Evolutionary conservation across 2,888 invertebrate genomes (phyloP).

Genomic region (Thyatira batis): DNA sequence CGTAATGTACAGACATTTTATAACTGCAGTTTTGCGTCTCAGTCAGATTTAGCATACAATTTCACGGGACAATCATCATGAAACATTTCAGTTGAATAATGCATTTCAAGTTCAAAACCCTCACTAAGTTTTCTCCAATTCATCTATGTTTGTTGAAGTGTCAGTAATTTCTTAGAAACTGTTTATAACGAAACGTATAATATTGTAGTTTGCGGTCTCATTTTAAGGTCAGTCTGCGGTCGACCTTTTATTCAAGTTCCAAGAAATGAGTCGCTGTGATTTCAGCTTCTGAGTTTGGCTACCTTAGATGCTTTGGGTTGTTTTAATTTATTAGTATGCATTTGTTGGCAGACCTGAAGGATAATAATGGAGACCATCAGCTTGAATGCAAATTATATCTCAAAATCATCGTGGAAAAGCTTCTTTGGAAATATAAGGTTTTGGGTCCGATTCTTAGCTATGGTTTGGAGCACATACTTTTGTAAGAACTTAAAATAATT

Average conservation of each 20-base stretch:
- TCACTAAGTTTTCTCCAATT: not conserved
- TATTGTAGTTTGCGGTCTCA: not conserved
- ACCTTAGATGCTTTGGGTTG: not conserved
- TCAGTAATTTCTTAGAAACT: not conserved
- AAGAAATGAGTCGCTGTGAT: not conserved
- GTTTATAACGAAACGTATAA: not conserved
- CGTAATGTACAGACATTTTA: conserved; percentile 10
- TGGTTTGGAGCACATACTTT: no score
- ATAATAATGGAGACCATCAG: no score
- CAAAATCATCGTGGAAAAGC: no score
- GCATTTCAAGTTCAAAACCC: not conserved
- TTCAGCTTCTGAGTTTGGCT: no score
- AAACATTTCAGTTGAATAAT: not conserved
- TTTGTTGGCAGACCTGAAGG: no score
- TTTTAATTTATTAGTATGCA: not conserved
- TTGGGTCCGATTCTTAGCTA: no score
- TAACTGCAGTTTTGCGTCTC: not conserved
- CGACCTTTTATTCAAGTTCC: not conserved
- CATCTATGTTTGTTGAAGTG: not conserved
- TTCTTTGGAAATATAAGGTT: no score
- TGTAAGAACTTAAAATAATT: no score
- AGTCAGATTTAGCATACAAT: not conserved
- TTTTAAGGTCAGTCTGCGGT: not conserved
- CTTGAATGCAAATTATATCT: no score
- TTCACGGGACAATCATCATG: not conserved